Base-by-base conservation (phyloP, 30 jellyfish, hydroid and myxozoan genomes). In the Phacellophora camtschatica region DNA sequence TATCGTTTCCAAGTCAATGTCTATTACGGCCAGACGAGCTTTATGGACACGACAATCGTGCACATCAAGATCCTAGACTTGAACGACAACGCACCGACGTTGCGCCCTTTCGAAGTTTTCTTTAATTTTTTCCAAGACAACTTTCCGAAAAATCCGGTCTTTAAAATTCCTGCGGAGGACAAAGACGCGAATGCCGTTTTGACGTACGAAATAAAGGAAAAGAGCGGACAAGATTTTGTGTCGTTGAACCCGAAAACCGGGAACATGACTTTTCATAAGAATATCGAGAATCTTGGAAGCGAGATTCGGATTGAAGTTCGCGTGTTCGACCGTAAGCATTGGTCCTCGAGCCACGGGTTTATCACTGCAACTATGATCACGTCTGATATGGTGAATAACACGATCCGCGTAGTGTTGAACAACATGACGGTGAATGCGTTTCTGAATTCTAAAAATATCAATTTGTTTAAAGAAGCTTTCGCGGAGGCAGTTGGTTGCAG, bases 81-180 rank as follows among this genome's bases (percentile, higher is more conserved):
- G 66, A 94, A 94, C 87, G 99, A 94, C 72, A 96, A 94, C 82
- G 68, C 75, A 34, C 99, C 99, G 18, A 37, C 76, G n/a, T 73
- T 94, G 37, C 71, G 68, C 27, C 95, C 92, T 46, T 94, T 94
- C 66, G 92, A 87, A 76, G 85, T 88, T 16, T 94, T 87, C 74
- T 62, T 86, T 28, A 94, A 94, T 59, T 85, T 45, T 65, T 73
- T 81, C 34, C 82, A 84, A 57, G 99, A 82, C 41, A 66, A 65
- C 20, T 65, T 71, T 50, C 96, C 96, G 25, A 66, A 69, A 37
- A 57, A 76, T 51, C 92, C 92, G 5, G 69, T 80, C 30, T 82
- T 94, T 56, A 71, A 77, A 30, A 81, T 94, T 18, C 99, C 99
- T 8, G 99, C 97, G 8, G 84, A 57, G 39, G 99, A 94, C 56